Percentiles rank a stretch among this genome's conserved stretches.
phyloP scores from a whole-genome alignment of 1,140 invertebrate genomes.

The Bombus confusus region DNA sequence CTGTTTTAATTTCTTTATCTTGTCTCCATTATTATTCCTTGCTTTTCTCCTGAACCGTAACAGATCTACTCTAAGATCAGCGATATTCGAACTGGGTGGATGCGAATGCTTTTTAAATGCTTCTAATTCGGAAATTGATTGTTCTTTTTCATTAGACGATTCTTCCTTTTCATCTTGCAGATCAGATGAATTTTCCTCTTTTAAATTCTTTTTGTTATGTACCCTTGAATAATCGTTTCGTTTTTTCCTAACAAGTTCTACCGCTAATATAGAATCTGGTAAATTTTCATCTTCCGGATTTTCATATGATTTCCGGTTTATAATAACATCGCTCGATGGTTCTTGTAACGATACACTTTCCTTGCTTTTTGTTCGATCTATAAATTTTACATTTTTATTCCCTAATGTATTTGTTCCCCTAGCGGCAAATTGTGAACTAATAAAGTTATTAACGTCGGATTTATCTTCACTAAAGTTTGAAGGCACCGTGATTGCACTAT shows the following conservation, averaged over 20 bases:
- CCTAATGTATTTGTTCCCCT: not conserved
- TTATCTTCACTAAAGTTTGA: no score
- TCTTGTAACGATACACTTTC: not conserved
- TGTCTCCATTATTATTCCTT: not conserved
- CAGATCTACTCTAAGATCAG: not conserved
- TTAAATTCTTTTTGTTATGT: not conserved
- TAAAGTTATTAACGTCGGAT: not conserved
- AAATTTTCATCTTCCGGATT: not conserved
- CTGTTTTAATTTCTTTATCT: slow-evolving; percentile 6
- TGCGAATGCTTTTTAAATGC: not conserved
- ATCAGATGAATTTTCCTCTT: not conserved
- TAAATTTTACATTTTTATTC: not conserved
- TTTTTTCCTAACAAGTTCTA: slow-evolving; percentile 31
- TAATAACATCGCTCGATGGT: not conserved
- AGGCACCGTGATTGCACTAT: not conserved
- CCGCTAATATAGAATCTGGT: not conserved
- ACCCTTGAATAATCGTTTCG: slow-evolving; percentile 7
- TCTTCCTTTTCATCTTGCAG: not conserved
- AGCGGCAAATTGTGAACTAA: no score
- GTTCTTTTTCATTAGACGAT: not conserved
- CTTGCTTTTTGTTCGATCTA: not conserved
- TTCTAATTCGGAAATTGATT: not conserved
- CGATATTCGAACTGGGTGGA: not conserved
- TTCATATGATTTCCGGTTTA: not conserved
- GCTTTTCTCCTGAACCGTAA: slow-evolving; percentile 9